Evolutionary conservation across 1,140 invertebrate species (phyloP).

Genomic region (Drosophila melanogaster): DNA sequence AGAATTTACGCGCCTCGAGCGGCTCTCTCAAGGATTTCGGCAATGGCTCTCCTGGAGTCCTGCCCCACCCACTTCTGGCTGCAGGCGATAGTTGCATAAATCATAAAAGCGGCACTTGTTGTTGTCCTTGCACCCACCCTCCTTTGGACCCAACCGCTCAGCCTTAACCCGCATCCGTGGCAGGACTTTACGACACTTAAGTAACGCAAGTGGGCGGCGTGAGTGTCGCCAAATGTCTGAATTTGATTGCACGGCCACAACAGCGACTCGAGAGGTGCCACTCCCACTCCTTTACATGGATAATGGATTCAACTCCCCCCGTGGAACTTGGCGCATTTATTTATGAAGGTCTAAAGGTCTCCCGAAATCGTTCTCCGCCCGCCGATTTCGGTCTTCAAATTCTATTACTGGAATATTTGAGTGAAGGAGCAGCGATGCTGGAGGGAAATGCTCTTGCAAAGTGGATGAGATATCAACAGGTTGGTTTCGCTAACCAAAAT

Average conservation of each 20-base stretch:
- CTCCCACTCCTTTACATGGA: not conserved
- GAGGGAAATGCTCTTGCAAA: not conserved
- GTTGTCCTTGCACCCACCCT: conserved; percentile 35
- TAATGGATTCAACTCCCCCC: conserved; percentile 30
- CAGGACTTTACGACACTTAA: conserved; percentile 82
- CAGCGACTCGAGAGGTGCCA: conserved; percentile 35
- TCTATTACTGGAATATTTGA: not conserved
- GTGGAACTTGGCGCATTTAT: conserved; percentile 56
- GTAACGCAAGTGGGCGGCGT: conserved; percentile 30
- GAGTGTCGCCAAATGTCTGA: conserved; percentile 69
- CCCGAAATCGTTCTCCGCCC: not conserved
- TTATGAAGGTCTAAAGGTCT: conserved; percentile 62
- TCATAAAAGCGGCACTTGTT: conserved; percentile 67
- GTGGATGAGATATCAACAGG: not conserved
- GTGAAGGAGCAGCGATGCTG: not conserved
- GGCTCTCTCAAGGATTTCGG: conserved; percentile 73
- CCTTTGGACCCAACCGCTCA: not conserved
- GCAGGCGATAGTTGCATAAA: conserved; percentile 83
- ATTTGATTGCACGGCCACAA: conserved; percentile 79
- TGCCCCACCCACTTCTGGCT: conserved; percentile 22
- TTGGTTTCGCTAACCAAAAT: not conserved
- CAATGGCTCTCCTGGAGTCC: conserved; percentile 50
- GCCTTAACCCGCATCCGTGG: conserved; percentile 16
- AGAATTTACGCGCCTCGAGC: conserved; percentile 45
- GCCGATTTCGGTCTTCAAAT: not conserved